Conservation (phyloP, 2,888 invertebrate species). For the Synanthedon formicaeformis region DNA sequence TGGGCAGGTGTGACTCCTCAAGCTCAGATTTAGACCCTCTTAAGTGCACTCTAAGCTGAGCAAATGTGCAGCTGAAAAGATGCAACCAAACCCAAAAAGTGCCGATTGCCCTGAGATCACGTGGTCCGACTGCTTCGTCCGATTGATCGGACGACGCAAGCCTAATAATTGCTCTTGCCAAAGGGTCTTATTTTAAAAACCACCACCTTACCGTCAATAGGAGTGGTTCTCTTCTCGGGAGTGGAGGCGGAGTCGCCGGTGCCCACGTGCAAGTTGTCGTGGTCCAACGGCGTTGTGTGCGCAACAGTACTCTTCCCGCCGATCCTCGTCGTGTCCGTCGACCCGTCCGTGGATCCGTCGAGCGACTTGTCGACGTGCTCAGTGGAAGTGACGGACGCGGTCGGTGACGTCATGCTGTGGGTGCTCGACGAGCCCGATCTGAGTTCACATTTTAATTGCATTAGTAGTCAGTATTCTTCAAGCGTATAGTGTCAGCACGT, state of each 20-base stretch:
- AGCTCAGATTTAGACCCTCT: too few species aligned
- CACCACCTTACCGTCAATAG: conserved; percentile 38
- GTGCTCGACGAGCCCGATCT: conserved; percentile 50
- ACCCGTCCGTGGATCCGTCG: conserved; percentile 31
- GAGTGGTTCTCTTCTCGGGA: conserved; percentile 44
- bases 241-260: conserved; percentile 35
- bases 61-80: too few species aligned
- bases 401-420: conserved; percentile 51
- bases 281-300: conserved; percentile 41
- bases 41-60: too few species aligned
- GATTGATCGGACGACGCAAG: too few species aligned
- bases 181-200: too few species aligned
- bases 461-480: not conserved
- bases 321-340: conserved; percentile 16
- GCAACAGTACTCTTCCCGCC: conserved; percentile 17
- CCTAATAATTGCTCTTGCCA: too few species aligned
- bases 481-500: too few species aligned
- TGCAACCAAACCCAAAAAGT: too few species aligned
- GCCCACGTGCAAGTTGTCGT: conserved; percentile 55
- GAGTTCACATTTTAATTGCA: not conserved
- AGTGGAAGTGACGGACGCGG: conserved; percentile 31
- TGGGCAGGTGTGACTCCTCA: too few species aligned
- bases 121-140: too few species aligned
- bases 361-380: conserved; percentile 36
- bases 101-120: too few species aligned